Evolutionary conservation across 2,797 vertebrate genomes (phyloP).

Genomic region (Pristis pectinata): DNA sequence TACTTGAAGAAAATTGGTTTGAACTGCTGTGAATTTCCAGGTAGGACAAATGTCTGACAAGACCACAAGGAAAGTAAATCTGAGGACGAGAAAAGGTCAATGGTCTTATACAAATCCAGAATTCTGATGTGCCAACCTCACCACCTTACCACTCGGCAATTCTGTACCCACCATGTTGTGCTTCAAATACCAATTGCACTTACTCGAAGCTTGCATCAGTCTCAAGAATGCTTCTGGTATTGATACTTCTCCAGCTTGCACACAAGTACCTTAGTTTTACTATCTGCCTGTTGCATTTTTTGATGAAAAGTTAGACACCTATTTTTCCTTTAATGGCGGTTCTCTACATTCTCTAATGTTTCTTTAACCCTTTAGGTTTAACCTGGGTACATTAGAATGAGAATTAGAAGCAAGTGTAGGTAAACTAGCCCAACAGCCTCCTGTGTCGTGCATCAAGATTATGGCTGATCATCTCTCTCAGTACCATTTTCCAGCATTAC

Average conservation of each 20-base stretch:
- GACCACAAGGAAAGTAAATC: not conserved
- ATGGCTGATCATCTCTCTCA: too few relatives aligned
- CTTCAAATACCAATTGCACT: not conserved
- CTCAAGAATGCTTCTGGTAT: not conserved
- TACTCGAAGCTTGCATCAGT: not conserved
- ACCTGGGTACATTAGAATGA: too few relatives aligned
- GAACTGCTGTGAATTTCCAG: slow-evolving; percentile 75
- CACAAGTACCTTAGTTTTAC: not conserved
- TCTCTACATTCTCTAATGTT: not conserved
- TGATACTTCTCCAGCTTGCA: not conserved
- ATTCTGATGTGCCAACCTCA: not conserved
- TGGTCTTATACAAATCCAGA: too few relatives aligned
- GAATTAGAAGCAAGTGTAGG: too few relatives aligned
- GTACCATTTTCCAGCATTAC: too few relatives aligned
- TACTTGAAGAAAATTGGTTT: slow-evolving; percentile 77
- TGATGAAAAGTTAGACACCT: not conserved
- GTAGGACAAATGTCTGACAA: slow-evolving; percentile 54
- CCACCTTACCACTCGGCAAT: not conserved
- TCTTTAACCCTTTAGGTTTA: not conserved
- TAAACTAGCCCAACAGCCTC: too few relatives aligned
- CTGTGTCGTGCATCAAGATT: too few relatives aligned
- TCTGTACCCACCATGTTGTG: not conserved
- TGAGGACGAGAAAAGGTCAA: not conserved
- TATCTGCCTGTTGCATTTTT: not conserved
- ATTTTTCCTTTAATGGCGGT: not conserved